Percentiles rank a stretch among this genome's conserved stretches.
phyloP scores from a whole-genome alignment of 2,113 vertebrate genomes.

The Rhizomys pruinosus region DNA sequence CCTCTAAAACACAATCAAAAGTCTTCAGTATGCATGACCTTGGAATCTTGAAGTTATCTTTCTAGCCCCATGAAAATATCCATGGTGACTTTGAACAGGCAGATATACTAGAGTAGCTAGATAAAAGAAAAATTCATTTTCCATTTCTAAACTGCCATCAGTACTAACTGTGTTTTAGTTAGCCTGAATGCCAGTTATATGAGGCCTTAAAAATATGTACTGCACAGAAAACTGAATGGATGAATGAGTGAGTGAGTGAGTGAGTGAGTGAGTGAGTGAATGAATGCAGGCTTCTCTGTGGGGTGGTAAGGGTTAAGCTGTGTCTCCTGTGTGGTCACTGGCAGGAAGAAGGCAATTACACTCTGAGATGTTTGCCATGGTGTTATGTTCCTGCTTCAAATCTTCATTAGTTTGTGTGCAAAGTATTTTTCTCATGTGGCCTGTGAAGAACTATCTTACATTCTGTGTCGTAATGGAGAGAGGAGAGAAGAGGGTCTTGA shows the following conservation, averaged over 20 bases:
- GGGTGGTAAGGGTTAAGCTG: background rate
- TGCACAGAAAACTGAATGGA: background rate
- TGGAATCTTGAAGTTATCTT: conserved; percentile 32
- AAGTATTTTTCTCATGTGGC: background rate
- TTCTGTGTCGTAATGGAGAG: background rate
- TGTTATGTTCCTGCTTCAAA: background rate
- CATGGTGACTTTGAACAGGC: background rate
- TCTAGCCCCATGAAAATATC: background rate
- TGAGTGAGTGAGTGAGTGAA: background rate
- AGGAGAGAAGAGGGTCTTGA: background rate
- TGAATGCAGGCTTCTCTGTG: background rate
- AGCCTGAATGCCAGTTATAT: background rate
- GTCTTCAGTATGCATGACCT: background rate
- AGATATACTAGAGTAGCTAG: background rate
- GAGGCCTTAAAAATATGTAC: background rate
- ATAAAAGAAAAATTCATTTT: background rate
- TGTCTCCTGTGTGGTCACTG: background rate
- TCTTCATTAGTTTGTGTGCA: background rate
- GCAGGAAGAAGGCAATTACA: background rate
- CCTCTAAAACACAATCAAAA: background rate
- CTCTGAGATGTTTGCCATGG: conserved; percentile 22
- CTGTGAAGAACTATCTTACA: conserved; percentile 16
- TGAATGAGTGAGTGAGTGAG: background rate
- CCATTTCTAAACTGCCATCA: background rate
- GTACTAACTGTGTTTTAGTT: background rate